Evolutionary conservation across 1,140 invertebrate genomes (phyloP), one percentile per base, ranked within the genome.

Genomic region (Drosophila micromelanica): DNA sequence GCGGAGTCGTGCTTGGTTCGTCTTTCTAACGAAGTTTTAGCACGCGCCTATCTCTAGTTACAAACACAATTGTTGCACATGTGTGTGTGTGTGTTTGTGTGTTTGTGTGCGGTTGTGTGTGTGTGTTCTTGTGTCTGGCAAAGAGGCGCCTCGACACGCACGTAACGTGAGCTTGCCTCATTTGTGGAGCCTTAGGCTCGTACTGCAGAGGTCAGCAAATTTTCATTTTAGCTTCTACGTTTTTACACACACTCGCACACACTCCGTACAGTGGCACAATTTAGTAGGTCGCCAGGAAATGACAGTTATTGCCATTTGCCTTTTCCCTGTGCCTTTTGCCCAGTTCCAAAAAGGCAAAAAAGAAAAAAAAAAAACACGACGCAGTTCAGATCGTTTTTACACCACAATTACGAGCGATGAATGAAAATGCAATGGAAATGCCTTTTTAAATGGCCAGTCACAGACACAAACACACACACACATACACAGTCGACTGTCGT

Each of bases 341-440:
- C 12, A 27, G 49, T 9, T 48, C 20, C 40, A 38, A 49, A 15
- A 37, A 9, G 20, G 13, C 27, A 40, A 38, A 27, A 37, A 54
- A 54, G 35, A 23, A 17, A n/a, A n/a, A n/a, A n/a, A n/a, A n/a
- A n/a, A n/a, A n/a, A n/a, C n/a, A n/a, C n/a, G 23, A 49, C 15
- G 35, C 32, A 27, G 52, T 37, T 67, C 40, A 54, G 51, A 61
- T 76, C 75, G 82, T 78, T 82, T 78, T 86, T 81, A 86, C 82
- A 78, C 82, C 78, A 82, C 82, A 87, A 86, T 86, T 87, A 86
- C 82, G 78, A 73, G 75, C 82, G 64, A 87, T 89, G 79, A 87
- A 89, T 87, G 84, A 73, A 86, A 82, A 86, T 86, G 82, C 81
- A 82, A 73, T 82, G 71, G 54, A 76, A 89, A 87, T 82, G 82